Percentiles rank a stretch among this genome's conserved stretches.
Evolutionary conservation across 2,888 invertebrate genomes (phyloP).

Genomic region (Drosophila leonis): DNA sequence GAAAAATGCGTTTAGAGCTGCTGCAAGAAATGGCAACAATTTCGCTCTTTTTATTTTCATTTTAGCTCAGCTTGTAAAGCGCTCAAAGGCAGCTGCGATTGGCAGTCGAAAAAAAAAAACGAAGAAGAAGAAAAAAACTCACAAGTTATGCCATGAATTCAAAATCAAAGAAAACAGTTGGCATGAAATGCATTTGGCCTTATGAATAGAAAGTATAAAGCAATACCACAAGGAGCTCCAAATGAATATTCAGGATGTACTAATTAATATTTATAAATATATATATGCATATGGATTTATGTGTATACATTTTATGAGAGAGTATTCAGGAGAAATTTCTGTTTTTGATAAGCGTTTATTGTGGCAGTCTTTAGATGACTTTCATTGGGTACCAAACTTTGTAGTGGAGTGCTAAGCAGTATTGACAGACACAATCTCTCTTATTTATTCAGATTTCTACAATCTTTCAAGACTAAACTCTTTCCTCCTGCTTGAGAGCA

Average conservation of each 20-base stretch:
- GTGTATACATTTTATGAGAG: background rate
- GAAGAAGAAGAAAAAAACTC: conserved; percentile 8
- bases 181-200: conserved; percentile 16
- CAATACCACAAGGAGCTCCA: background rate
- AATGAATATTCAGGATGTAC: background rate
- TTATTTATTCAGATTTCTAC: no score
- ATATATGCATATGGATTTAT: background rate
- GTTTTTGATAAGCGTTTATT: background rate
- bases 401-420: background rate
- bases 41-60: conserved; percentile 26
- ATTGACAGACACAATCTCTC: background rate
- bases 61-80: conserved; percentile 14
- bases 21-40: conserved; percentile 35
- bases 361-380: background rate
- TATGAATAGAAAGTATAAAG: background rate
- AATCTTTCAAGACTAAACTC: no score
- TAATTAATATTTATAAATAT: background rate
- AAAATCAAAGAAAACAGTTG: conserved; percentile 19
- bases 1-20: conserved; percentile 32
- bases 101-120: conserved; percentile 6
- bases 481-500: background rate
- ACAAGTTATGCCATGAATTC: conserved; percentile 25
- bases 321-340: background rate
- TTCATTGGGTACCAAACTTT: background rate
- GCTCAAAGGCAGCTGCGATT: conserved; percentile 31